Conservation (phyloP, 2,797 vertebrate species). For the Lepidocolaptes lacrymiger region DNA sequence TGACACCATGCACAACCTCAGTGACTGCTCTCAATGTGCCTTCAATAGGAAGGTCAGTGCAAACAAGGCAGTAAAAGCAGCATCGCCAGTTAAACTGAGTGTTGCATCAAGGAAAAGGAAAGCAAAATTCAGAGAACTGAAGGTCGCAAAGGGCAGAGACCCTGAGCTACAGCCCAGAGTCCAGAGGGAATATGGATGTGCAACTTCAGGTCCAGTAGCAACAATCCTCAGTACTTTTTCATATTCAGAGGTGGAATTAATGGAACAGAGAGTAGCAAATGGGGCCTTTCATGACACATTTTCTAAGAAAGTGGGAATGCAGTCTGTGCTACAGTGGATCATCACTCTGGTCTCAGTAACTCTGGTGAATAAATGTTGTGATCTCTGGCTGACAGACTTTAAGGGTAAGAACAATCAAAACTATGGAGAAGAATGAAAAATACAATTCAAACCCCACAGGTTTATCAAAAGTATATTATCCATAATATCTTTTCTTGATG, state of each 20-base stretch:
- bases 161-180: fast-evolving
- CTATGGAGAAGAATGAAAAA: not conserved
- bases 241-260: not conserved
- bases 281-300: not conserved
- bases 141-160: not conserved
- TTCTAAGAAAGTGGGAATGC: not conserved
- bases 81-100: not conserved
- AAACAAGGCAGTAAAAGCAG: not conserved
- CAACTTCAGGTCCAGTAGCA: not conserved
- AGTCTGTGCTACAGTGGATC: not conserved
- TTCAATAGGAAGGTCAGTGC: fast-evolving
- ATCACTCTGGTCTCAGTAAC: not conserved
- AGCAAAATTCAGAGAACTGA: not conserved
- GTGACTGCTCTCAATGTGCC: not conserved
- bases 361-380: not conserved
- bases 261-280: not conserved
- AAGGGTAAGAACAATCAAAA: not conserved
- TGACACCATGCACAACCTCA: not conserved
- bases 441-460: fast-evolving
- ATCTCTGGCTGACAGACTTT: not conserved
- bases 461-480: not conserved
- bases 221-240: not conserved
- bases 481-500: not conserved
- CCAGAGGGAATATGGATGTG: not conserved
- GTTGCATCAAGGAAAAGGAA: not conserved